Percentiles rank a stretch among this genome's conserved stretches.
Evolutionary conservation across 2,888 invertebrate genomes (phyloP).

Genomic region (Orchesella flavescens): DNA sequence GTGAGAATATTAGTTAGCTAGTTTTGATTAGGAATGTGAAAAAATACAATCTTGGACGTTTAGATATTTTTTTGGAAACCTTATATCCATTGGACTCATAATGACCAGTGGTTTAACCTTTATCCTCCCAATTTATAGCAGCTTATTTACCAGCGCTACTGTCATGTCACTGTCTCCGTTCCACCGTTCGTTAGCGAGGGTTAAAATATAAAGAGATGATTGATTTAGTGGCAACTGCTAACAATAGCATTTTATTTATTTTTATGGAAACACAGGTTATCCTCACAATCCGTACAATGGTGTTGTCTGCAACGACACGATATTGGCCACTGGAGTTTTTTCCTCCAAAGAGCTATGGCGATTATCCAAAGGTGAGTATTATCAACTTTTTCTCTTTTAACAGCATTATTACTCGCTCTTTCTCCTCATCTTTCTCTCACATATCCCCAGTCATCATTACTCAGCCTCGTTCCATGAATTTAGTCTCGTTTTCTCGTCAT

Average conservation of each 20-base stretch:
- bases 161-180: too few relatives aligned
- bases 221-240: conserved; percentile 14
- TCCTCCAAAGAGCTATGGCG: conserved; percentile 99
- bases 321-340: conserved; percentile 99
- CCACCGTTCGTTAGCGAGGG: too few relatives aligned
- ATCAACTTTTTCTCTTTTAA: conserved; percentile 39
- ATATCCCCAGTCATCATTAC: not conserved
- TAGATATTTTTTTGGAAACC: too few relatives aligned
- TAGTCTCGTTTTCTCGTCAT: too few relatives aligned
- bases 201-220: too few relatives aligned
- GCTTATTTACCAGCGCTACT: too few relatives aligned
- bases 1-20: too few relatives aligned
- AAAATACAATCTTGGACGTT: too few relatives aligned
- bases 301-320: conserved; percentile 98
- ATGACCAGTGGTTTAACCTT: too few relatives aligned
- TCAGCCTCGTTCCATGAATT: conserved; percentile 10
- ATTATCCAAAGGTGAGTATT: conserved; percentile 91
- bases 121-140: too few relatives aligned
- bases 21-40: too few relatives aligned
- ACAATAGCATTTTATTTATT: conserved; percentile 45
- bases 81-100: too few relatives aligned
- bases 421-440: conserved; percentile 22
- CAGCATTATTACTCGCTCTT: conserved; percentile 35
- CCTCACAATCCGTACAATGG: conserved; percentile 98
- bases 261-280: conserved; percentile 79